A percentile compares a stretch with the other conserved stretches of the same genome.
Conservation (phyloP, 2,888 invertebrate species). For the Tuberolachnus salignus region DNA sequence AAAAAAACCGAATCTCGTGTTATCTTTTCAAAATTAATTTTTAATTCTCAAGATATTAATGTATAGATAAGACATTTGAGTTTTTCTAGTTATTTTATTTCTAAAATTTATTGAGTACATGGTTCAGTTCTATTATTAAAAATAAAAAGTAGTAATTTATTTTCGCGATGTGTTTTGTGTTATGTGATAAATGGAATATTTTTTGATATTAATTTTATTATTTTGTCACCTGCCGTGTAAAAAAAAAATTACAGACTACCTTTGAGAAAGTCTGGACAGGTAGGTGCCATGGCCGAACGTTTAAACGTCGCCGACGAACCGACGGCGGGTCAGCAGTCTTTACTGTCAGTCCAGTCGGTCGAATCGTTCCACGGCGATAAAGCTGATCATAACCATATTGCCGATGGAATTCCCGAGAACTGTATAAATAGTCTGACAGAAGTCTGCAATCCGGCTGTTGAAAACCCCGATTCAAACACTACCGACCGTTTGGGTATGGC, state of each 20-base stretch:
- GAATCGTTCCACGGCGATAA: conserved; percentile 2
- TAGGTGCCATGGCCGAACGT: conserved; percentile 17
- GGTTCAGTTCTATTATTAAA: too few species aligned
- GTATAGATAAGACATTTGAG: conserved; percentile 12
- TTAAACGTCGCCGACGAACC: neutral
- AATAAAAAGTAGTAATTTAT: too few species aligned
- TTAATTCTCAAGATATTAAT: neutral
- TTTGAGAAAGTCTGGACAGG: neutral
- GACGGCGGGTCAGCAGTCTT: neutral
- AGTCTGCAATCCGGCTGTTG: neutral
- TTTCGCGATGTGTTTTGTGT: neutral
- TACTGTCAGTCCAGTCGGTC: neutral
- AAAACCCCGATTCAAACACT: neutral
- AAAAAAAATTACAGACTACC: neutral
- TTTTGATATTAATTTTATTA: neutral
- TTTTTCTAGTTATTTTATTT: neutral
- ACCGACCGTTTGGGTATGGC: neutral
- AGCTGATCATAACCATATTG: neutral
- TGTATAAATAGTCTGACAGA: neutral
- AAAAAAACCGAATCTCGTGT: neutral
- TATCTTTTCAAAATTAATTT: neutral
- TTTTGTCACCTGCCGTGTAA: neutral
- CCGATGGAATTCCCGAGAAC: neutral
- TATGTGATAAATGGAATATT: neutral
- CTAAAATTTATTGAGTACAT: too few species aligned